Evolutionary conservation across 2,888 invertebrate genomes (phyloP).

Genomic region (Brachynemurus nebulosus): DNA sequence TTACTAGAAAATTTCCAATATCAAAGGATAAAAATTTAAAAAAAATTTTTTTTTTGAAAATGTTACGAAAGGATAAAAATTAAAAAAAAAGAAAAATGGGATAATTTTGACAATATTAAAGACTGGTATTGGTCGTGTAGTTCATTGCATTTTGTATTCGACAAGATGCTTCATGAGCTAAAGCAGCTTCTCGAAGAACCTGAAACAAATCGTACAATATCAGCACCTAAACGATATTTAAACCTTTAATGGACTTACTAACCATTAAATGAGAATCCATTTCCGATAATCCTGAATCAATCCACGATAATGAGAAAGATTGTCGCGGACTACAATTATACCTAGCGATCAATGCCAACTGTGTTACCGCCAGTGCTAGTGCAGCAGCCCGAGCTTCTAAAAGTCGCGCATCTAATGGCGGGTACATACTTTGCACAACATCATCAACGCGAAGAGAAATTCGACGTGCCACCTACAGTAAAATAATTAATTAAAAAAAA

Average conservation of each 20-base stretch:
- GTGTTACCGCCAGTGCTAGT: constrained; percentile 49
- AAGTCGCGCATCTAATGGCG: constrained; percentile 51
- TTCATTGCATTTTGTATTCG: constrained; percentile 30
- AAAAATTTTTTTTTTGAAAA: no score
- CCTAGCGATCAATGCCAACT: constrained; percentile 48
- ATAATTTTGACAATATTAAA: constrained; percentile 27
- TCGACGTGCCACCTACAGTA: constrained; percentile 40
- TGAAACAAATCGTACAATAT: constrained; percentile 21
- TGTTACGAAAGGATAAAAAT: no score
- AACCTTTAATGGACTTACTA: constrained; percentile 18
- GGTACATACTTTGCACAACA: constrained; percentile 55
- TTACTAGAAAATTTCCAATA: no score
- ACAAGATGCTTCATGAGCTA: constrained; percentile 34
- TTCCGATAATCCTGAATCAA: constrained; percentile 46
- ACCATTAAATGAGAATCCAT: constrained; percentile 50
- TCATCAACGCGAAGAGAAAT: constrained; percentile 57
- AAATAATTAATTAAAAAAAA: constrained; percentile 2
- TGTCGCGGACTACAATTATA: constrained; percentile 38
- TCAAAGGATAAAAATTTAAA: no score
- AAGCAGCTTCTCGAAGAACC: constrained; percentile 36
- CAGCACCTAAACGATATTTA: no score
- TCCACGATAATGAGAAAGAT: constrained; percentile 36
- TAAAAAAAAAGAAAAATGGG: constrained; percentile 65
- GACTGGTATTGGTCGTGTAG: background rate
- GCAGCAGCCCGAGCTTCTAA: constrained; percentile 54